These are phyloP conservation scores for Bovichtus diacanthus DNA, from an alignment of 2,797 vertebrate species.

Conservation along the genomic window DNA sequence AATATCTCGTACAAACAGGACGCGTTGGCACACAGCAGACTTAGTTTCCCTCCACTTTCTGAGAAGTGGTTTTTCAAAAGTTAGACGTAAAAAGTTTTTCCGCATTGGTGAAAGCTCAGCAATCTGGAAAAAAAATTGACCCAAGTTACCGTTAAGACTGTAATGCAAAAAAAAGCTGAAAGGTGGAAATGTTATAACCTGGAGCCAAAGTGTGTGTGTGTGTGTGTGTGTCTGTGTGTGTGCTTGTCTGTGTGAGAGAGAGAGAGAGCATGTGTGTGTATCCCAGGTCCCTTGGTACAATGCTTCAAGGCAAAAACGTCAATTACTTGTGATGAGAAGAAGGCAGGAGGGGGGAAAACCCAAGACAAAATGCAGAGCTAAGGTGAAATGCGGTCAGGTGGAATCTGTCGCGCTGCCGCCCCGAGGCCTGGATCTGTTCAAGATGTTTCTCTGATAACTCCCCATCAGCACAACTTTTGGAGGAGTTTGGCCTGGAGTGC, in stretches of 20 bases:
- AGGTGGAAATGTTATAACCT: slow-evolving; percentile 53
- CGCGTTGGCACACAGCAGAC: slow-evolving; percentile 3
- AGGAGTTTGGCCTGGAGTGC: slow-evolving; percentile 48
- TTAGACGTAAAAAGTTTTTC: slow-evolving; percentile 30
- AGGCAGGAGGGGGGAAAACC: slow-evolving; percentile 1
- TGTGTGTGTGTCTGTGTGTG: slow-evolving; percentile 19
- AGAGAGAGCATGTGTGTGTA: slow-evolving; percentile 12
- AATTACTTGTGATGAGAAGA: slow-evolving; percentile 69
- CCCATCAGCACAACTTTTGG: slow-evolving; percentile 52
- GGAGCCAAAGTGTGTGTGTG: slow-evolving; percentile 33
- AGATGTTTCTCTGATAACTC: slow-evolving; percentile 61
- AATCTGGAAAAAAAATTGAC: slow-evolving; percentile 48
- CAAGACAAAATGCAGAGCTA: slow-evolving; percentile 63
- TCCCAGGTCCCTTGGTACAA: slow-evolving; percentile 35
- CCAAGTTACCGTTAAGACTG: slow-evolving; percentile 30
- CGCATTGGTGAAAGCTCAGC: slow-evolving; percentile 60
- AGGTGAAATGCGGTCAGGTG: slow-evolving; percentile 64
- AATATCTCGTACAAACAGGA: slow-evolving; percentile 22
- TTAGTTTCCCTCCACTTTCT: slow-evolving; percentile 13
- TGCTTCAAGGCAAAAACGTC: slow-evolving; percentile 67
- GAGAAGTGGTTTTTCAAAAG: slow-evolving; percentile 23
- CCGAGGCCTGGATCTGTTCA: slow-evolving; percentile 49
- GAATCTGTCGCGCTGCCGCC: slow-evolving; percentile 38
- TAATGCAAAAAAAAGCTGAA: slow-evolving; percentile 47
- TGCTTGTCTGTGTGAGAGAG: background rate